Base-by-base conservation (phyloP, 2,113 vertebrate species). In the Amblyornis subalaris region DNA sequence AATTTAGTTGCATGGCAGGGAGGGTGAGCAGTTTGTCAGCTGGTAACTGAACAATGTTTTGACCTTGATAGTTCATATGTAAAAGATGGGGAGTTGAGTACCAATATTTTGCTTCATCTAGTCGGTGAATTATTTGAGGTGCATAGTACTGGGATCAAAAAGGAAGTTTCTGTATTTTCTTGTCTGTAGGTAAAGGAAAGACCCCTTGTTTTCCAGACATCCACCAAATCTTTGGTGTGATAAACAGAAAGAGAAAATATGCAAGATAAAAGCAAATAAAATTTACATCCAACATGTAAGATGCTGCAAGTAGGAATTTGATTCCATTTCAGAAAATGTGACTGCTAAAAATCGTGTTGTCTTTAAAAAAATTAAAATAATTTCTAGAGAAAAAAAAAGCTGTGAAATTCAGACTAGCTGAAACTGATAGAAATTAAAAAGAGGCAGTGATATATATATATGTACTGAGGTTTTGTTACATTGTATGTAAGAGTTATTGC, bases 241-340 rank as follows among this genome's bases (percentile, higher is more conserved):
- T 93, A 79, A 88, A 79, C 45, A 96, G 75, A 73, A 94, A 94
- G 14, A 36, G 62, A 94, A 89, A 96, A 94, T 82, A 40, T 12
- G 24, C 81, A 82, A 77, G 28, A 91, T 61, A 58, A 94, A 96
- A 88, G 17, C 58, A 79, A 85, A 33, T 92, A 69, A 72, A 94
- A 96, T 81, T 88, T 85, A 62, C 6, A 66, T 65, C 28, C 20
- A 45, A 2, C 20, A 19, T 77, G 25, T 74, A 83, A 55, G 58
- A 33, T 10, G 8, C 35, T 75, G 17, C 29, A 29, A 83, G 16
- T 64, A n/a, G 85, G 88, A 93, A 76, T 96, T 96, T 89, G 31
- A 88, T 91, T 88, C 65, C 12, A 24, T 94, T 94, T 95, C 62
- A 94, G 7, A 70, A 90, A 66, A 86, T 53, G 65, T 80, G 51